Evolutionary conservation across 2,888 invertebrate genomes (phyloP), one percentile per base, ranked within the genome.

Genomic region (Xanthorhoe designata): DNA sequence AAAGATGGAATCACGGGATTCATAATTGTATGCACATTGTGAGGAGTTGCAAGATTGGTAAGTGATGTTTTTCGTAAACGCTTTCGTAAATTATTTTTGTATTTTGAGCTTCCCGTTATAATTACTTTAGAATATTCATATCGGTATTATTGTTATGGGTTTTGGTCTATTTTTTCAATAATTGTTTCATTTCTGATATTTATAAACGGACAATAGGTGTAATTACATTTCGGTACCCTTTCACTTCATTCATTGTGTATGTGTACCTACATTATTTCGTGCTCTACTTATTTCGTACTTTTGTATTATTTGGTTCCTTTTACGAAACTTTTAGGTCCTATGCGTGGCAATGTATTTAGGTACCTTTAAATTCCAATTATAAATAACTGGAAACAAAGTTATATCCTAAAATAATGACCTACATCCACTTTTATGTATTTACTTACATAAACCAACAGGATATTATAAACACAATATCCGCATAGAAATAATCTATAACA

Each of bases 231-330:
- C 77, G 83, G 84, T 84, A 89, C 88, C 92, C 92, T 93, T 93
- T 93, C 92, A 93, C 92, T 92, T 93, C 86, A 88, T 87, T 87
- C 86, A 88, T 87, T 87, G 88, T 88, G 85, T 24, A 24, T 4
- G n/a, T n/a, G n/a, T 88, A 87, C 62, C 52, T 52, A 60, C 86
- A 87, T 80, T 88, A 88, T 87, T 90, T 90, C 88, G 90, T 93
- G 92, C 91, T 93, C 92, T 89, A 93, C 92, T 92, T 93, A 91
- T 77, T 87, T 76, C 69, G 69, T 78, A 81, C 80, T 86, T 80
- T 75, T 75, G 77, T 79, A 78, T 83, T 78, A 78, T 84, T 78
- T 78, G 78, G 72, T 68, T 70, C 59, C 66, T 68, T 58, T 24
- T 50, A 53, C 29, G 35, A 66, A 63, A 63, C 57, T 68, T 66